These are phyloP conservation scores for Microchrysa polita DNA, from an alignment of 2,888 invertebrate genomes.

Conservation along the genomic window DNA sequence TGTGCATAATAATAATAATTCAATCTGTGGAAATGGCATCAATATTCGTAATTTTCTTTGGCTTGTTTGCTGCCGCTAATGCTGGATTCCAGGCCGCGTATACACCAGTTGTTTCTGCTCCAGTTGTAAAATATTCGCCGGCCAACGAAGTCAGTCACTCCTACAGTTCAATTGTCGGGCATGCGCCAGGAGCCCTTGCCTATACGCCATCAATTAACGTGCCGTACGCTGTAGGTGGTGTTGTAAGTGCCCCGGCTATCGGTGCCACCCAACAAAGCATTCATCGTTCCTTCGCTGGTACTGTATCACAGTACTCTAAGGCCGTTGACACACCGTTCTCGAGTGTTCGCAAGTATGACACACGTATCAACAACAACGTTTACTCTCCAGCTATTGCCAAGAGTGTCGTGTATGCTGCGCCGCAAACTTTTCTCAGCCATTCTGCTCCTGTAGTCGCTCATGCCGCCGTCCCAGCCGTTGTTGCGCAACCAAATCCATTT, in stretches of 20 bases:
- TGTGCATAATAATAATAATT: too few relatives aligned
- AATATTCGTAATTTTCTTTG: conserved; percentile 69
- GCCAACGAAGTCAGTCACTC: conserved; percentile 50
- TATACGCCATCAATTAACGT: conserved; percentile 53
- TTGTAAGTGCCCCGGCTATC: conserved; percentile 58
- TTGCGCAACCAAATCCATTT: conserved; percentile 43
- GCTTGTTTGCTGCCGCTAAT: conserved; percentile 71
- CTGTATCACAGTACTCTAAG: conserved; percentile 70
- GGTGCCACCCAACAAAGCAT: conserved; percentile 66
- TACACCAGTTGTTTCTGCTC: conserved; percentile 49
- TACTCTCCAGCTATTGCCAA: conserved; percentile 64
- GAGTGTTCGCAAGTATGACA: conserved; percentile 70
- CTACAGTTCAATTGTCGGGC: conserved; percentile 51
- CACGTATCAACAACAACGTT: conserved; percentile 69
- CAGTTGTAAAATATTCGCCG: conserved; percentile 49
- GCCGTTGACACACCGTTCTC: conserved; percentile 71
- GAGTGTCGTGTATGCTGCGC: conserved; percentile 55
- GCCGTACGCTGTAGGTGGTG: conserved; percentile 58
- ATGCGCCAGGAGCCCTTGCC: conserved; percentile 53
- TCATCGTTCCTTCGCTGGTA: conserved; percentile 68
- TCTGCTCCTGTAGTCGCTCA: conserved; percentile 50
- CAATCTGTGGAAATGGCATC: too few relatives aligned
- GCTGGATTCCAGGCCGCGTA: conserved; percentile 68
- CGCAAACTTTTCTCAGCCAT: conserved; percentile 54
- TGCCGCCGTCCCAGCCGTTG: conserved; percentile 52